Conservation (phyloP, 1,140 invertebrate genomes). For the Dendrolimus punctatus region DNA sequence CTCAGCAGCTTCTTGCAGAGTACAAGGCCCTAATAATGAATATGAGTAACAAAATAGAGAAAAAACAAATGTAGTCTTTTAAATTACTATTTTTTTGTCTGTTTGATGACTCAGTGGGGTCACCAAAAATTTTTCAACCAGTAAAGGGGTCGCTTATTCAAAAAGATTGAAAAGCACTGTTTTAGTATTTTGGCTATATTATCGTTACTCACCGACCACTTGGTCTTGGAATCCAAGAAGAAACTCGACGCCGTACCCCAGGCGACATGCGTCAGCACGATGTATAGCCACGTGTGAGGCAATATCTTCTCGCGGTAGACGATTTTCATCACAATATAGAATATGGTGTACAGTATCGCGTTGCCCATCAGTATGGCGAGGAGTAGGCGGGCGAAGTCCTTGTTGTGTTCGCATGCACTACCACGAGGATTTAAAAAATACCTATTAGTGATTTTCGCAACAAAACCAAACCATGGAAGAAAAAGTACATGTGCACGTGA, state of each 20-base stretch:
- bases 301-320: slow-evolving; percentile 79
- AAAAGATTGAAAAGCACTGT: background rate
- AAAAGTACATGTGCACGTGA: too few species aligned
- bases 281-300: slow-evolving; percentile 75
- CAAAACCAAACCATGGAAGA: too few species aligned
- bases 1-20: too few species aligned
- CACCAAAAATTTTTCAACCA: too few species aligned
- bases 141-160: too few species aligned
- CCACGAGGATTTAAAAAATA: background rate
- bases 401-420: slow-evolving; percentile 73
- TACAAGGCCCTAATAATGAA: too few species aligned
- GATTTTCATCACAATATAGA: slow-evolving; percentile 91
- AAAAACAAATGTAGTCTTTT: too few species aligned
- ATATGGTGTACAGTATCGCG: slow-evolving; percentile 85
- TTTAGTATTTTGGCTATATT: background rate
- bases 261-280: slow-evolving; percentile 75
- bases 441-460: too few species aligned
- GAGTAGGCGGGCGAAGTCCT: slow-evolving; percentile 88
- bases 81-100: too few species aligned
- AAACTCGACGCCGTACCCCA: slow-evolving; percentile 83
- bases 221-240: slow-evolving; percentile 84
- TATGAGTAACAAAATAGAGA: too few species aligned
- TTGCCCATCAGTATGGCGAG: slow-evolving; percentile 89
- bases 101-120: too few species aligned
- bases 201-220: slow-evolving; percentile 79